Conservation (phyloP, 2,113 vertebrate genomes). For the Pycnonotus jocosus region DNA sequence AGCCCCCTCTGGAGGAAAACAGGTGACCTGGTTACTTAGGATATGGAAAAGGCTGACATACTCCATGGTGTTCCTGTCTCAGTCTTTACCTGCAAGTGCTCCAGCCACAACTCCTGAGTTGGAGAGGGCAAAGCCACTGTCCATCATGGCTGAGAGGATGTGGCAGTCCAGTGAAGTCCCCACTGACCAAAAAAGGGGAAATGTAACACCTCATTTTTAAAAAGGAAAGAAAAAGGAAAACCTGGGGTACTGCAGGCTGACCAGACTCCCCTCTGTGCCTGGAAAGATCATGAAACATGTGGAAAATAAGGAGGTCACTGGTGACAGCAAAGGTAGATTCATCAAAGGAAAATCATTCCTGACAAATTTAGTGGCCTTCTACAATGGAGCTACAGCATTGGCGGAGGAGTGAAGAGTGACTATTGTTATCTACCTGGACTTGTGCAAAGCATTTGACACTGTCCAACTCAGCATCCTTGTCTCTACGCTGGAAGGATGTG, state of each 20-base stretch:
- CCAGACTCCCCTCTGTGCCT: too few relatives aligned
- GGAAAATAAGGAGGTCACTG: neutral
- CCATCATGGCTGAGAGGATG: neutral
- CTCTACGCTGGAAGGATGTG: neutral
- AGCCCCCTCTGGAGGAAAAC: neutral
- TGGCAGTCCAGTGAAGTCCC: neutral
- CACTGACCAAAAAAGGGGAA: neutral
- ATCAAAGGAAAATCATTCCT: neutral
- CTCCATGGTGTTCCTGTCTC: neutral
- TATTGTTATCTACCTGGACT: neutral
- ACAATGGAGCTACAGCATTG: neutral
- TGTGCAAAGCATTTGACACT: neutral
- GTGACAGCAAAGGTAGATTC: neutral
- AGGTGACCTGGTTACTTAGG: neutral
- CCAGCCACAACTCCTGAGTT: fast-evolving
- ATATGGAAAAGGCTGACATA: fast-evolving
- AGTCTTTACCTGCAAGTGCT: neutral
- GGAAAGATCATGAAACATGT: neutral
- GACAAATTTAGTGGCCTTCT: neutral
- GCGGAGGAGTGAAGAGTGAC: neutral
- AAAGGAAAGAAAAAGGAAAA: neutral
- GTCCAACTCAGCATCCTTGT: neutral
- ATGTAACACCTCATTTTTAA: neutral
- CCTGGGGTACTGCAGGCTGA: neutral
- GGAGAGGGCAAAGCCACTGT: neutral